Base-by-base conservation (phyloP, 2,888 invertebrate genomes). In the Digitonthophagus gazella region DNA sequence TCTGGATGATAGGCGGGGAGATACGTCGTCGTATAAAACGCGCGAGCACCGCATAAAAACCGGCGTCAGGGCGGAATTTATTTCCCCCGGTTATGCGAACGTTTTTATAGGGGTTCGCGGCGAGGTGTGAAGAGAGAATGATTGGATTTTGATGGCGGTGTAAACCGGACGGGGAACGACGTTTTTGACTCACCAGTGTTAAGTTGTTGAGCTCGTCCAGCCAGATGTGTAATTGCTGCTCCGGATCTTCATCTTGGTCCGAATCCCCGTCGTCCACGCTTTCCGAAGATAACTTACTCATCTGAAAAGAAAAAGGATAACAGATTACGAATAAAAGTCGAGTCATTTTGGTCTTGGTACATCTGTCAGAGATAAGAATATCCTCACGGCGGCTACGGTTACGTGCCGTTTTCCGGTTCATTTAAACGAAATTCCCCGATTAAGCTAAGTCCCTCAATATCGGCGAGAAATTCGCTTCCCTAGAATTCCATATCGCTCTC, bases 211-310 rank as follows among this genome's bases (percentile, higher is more conserved):
- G 86, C 81, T 92, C 92, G 71, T 91, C 92, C 8, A 92, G 86
- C 91, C 91, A 92, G 79, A 91, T 90, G 84, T 92, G 91, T 75
- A 92, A 87, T 74, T 92, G 86, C 75, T 90, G 90, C 79, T 91
- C 91, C 15, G 92, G 91, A 84, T 91, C 91, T 74, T 86, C 86
- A 76, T 90, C 90, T 74, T 87, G 85, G 81, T 88, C 87, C 78
- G 88, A 87, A 80, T 89, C 88, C 76, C 86, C 86, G 75, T 86
- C 87, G 69, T 81, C 82, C 73, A 83, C 77, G 67, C 71, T 69
- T 65, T 65, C 72, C 56, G 68, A 84, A 84, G 75, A 68, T 56
- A 85, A 79, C 83, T 75, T 80, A 74, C 85, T 86, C 87, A 87
- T 87, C 88, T 86, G 82, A 6, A 81, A 83, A 82, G 6, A 81